These are phyloP conservation scores for Philaenus spumarius DNA, from an alignment of 1,140 invertebrate genomes.

Conservation along the genomic window DNA sequence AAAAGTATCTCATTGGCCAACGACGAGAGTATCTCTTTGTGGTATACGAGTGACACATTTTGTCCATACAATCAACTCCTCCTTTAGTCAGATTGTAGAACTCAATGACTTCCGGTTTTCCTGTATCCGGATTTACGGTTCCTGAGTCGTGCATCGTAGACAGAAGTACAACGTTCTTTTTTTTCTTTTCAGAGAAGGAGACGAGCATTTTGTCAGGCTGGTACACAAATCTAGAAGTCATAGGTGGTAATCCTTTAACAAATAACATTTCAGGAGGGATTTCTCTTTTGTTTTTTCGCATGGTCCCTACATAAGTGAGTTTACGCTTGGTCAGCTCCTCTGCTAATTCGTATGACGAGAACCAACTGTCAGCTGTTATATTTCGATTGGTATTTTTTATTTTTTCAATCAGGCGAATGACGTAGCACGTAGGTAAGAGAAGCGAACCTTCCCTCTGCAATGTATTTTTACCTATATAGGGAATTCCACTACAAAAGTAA, in stretches of 20 bases:
- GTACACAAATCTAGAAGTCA: slow-evolving; percentile 15
- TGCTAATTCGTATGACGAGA: slow-evolving; percentile 26
- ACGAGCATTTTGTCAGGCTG: slow-evolving; percentile 20
- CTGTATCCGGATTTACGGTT: no score
- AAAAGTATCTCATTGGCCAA: no score
- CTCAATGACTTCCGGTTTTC: no score
- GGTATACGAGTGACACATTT: no score
- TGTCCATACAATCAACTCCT: no score
- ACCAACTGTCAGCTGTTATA: slow-evolving; percentile 29
- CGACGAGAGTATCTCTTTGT: no score
- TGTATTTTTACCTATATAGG: slow-evolving; percentile 15
- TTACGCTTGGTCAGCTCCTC: slow-evolving; percentile 31
- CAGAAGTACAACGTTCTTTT: no score
- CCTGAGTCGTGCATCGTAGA: no score
- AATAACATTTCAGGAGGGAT: slow-evolving; percentile 32
- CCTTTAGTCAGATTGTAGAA: no score
- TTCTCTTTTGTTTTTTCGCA: slow-evolving; percentile 42
- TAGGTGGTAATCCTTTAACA: slow-evolving; percentile 8
- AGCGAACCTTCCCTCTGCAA: slow-evolving; percentile 5
- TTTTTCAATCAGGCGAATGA: slow-evolving; percentile 17
- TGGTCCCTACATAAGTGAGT: slow-evolving; percentile 40
- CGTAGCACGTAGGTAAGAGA: slow-evolving; percentile 3
- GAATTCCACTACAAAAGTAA: slow-evolving; percentile 19
- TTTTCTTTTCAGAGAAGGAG: no score
- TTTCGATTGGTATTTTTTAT: slow-evolving; percentile 28